Evolutionary conservation across 2,797 vertebrate species (phyloP), one percentile per base, ranked within the genome.

Genomic region (Pteropus rufus): DNA sequence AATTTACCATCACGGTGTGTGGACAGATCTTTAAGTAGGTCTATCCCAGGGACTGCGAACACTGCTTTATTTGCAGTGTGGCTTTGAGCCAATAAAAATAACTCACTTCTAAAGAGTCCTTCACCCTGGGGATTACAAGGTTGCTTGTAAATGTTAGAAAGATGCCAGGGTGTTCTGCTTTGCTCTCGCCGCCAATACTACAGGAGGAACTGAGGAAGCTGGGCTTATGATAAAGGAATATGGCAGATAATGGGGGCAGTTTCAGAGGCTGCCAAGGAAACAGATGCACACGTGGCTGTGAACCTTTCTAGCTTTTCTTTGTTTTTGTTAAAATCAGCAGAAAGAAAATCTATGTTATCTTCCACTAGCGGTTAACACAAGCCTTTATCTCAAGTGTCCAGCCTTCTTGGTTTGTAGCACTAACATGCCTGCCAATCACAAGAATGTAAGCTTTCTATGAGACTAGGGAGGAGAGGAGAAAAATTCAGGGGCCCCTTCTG

Each of bases 61-160:
- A 31, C 0, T 0, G 85, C 39, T 92, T 93, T 64, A 26, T 93
- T 83, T 80, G 86, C 81, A 95, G 19, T 65, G 54, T 1, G 1
- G 21, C 44, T 62, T 80, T 83, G 34, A 77, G 82, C 10, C 72
- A 82, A 87, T 88, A 60, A 90, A 95, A 96, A 94, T 67, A 95
- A 85, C 87, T 91, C 70, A 36, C 72, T 89, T 92, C 44, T 96
- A 96, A 96, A 92, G 80, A 93, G 79, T 67, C 67, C 77, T 97
- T 93, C 49, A 49, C 88, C 58, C 69, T 29, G 5, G 54, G 82
- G 89, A 88, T 94, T 92, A 92, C 69, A 91, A 49, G 39, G 15
- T 83, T 77, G 83, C 94, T 64, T 75, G 82, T 86, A 77, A 94
- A 83, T 46, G 52, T 94, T 69, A 84, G 89, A 76, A 76, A 85